phyloP scores from a whole-genome alignment of 2,113 vertebrate genomes.

The Piliocolobus tephrosceles region DNA sequence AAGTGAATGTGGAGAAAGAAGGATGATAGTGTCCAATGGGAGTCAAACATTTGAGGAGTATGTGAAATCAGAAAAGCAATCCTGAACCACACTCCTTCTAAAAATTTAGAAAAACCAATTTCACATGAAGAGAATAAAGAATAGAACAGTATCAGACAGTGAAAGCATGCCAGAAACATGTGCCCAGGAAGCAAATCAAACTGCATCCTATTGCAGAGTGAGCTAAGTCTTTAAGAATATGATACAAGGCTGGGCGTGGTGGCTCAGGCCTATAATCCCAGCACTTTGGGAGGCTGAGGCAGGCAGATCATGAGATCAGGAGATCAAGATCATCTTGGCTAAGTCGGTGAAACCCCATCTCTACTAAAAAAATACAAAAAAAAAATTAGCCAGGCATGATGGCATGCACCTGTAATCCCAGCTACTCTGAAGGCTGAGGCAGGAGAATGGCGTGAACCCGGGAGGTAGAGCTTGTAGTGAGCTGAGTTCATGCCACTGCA shows the following conservation, averaged over 20 bases:
- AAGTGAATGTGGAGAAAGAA: not conserved
- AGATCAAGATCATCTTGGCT: no score
- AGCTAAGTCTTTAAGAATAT: not conserved
- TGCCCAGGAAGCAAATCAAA: not conserved
- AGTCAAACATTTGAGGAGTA: not conserved
- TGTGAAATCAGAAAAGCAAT: not conserved
- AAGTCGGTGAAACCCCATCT: no score
- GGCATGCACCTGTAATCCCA: no score
- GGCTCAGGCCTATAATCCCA: no score
- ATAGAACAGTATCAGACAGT: not conserved
- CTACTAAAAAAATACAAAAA: no score
- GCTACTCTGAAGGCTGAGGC: no score
- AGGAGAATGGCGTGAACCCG: no score
- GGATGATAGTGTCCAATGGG: not conserved
- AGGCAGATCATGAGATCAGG: no score
- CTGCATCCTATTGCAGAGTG: not conserved
- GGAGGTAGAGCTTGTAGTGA: no score
- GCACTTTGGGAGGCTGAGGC: no score
- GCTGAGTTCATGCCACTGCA: no score
- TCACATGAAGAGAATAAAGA: not conserved
- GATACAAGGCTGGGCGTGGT: not conserved
- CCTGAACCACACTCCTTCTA: not conserved
- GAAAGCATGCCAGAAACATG: not conserved
- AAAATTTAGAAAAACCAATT: not conserved
- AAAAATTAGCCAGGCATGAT: no score